Evolutionary conservation across 1,140 invertebrate genomes (phyloP).

Genomic region (Papilio glaucus): DNA sequence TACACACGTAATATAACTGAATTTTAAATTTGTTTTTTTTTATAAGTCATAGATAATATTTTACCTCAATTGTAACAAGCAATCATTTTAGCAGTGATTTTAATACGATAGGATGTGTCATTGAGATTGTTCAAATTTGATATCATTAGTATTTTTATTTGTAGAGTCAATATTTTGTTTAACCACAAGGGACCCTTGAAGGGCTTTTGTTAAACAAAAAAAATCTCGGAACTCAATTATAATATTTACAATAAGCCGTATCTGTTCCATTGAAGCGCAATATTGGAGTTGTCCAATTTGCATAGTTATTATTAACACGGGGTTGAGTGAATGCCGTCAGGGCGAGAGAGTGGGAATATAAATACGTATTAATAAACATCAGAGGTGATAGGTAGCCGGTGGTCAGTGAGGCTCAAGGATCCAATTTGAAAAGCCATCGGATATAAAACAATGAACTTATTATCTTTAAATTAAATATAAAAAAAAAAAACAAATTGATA

Average conservation of each 20-base stretch:
- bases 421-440: conserved; percentile 23
- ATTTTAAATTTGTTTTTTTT: too few species aligned
- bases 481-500: too few species aligned
- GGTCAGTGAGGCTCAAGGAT: conserved; percentile 20
- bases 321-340: conserved; percentile 54
- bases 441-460: conserved; percentile 9
- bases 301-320: conserved; percentile 73
- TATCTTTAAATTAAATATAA: background rate
- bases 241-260: conserved; percentile 59
- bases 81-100: too few species aligned
- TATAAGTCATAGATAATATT: too few species aligned
- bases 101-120: too few species aligned
- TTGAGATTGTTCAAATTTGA: too few species aligned
- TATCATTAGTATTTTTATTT: background rate
- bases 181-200: conserved; percentile 40
- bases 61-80: too few species aligned
- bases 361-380: conserved; percentile 44
- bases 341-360: conserved; percentile 46
- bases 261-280: conserved; percentile 59
- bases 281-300: conserved; percentile 73
- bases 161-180: background rate
- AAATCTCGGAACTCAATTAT: conserved; percentile 61
- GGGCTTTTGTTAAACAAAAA: conserved; percentile 49
- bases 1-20: too few species aligned
- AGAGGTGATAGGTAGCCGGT: conserved; percentile 42